Evolutionary conservation across 1,140 invertebrate species (phyloP).

Genomic region (Bicyclus anynana): DNA sequence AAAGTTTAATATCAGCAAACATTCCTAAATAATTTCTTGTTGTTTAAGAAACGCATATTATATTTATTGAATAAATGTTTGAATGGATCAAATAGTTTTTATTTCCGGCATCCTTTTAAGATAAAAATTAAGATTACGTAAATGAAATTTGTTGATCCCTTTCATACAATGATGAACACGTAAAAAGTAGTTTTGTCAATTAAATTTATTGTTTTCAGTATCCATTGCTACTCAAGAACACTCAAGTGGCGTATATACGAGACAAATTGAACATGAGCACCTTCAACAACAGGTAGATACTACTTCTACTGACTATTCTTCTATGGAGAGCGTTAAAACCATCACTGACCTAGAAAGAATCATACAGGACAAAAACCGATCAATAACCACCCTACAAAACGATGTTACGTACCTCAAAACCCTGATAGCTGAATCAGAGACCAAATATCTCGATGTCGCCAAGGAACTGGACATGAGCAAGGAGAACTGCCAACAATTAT

Average conservation of each 20-base stretch:
- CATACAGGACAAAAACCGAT: slow-evolving; percentile 57
- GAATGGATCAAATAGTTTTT: too few species aligned
- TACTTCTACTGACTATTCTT: slow-evolving; percentile 50
- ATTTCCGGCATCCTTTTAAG: too few species aligned
- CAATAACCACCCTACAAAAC: slow-evolving; percentile 55
- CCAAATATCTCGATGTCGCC: slow-evolving; percentile 51
- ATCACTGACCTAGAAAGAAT: slow-evolving; percentile 66
- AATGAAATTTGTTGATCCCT: too few species aligned
- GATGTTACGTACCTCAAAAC: slow-evolving; percentile 61
- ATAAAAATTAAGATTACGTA: too few species aligned
- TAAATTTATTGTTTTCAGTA: slow-evolving; percentile 33
- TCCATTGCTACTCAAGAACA: slow-evolving; percentile 35
- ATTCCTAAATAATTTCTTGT: too few species aligned
- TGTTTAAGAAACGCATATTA: too few species aligned
- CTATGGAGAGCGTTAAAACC: slow-evolving; percentile 55
- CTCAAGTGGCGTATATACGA: slow-evolving; percentile 27
- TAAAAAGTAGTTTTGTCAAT: neutral
- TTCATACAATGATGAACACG: too few species aligned
- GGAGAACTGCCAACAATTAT: slow-evolving; percentile 62
- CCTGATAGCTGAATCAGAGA: slow-evolving; percentile 58
- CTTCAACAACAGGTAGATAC: slow-evolving; percentile 54
- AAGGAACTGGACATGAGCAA: slow-evolving; percentile 58
- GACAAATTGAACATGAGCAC: slow-evolving; percentile 31
- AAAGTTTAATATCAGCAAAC: too few species aligned
- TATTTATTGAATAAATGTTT: too few species aligned